A percentile compares a stretch with the other conserved stretches of the same genome.
Conservation (phyloP, 2,888 invertebrate genomes). For the Acronicta psi region DNA sequence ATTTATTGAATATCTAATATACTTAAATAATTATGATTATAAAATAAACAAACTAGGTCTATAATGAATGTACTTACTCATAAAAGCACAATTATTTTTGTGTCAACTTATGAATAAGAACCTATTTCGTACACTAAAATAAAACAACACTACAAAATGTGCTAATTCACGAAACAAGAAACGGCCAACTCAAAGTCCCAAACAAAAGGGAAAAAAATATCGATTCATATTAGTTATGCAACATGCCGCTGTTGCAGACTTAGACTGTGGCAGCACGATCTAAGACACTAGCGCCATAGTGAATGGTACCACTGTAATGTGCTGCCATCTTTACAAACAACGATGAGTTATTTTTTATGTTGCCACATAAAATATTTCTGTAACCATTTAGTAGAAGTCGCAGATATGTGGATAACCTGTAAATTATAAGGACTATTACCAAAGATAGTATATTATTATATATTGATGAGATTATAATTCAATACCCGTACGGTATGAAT, state of each 20-base stretch:
- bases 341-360: conserved; percentile 18
- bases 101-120: too few relatives aligned
- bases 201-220: conserved; percentile 37
- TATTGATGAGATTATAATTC: too few relatives aligned
- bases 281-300: conserved; percentile 8
- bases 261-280: conserved; percentile 49
- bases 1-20: too few relatives aligned
- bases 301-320: conserved; percentile 26
- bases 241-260: conserved; percentile 41
- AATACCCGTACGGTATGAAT: too few relatives aligned
- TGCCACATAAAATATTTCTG: conserved; percentile 19
- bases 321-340: conserved; percentile 46
- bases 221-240: conserved; percentile 55
- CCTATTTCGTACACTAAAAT: background rate
- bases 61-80: too few relatives aligned
- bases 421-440: too few relatives aligned
- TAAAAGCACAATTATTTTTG: too few relatives aligned
- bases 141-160: background rate
- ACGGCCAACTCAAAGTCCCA: too few relatives aligned
- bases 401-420: too few relatives aligned
- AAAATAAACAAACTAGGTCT: too few relatives aligned
- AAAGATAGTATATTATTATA: too few relatives aligned
- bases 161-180: conserved; percentile 7
- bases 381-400: conserved; percentile 33
- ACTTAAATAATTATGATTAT: too few relatives aligned